Evolutionary conservation across 2,888 invertebrate genomes (phyloP).

Genomic region (Meiosimyza platycephala): DNA sequence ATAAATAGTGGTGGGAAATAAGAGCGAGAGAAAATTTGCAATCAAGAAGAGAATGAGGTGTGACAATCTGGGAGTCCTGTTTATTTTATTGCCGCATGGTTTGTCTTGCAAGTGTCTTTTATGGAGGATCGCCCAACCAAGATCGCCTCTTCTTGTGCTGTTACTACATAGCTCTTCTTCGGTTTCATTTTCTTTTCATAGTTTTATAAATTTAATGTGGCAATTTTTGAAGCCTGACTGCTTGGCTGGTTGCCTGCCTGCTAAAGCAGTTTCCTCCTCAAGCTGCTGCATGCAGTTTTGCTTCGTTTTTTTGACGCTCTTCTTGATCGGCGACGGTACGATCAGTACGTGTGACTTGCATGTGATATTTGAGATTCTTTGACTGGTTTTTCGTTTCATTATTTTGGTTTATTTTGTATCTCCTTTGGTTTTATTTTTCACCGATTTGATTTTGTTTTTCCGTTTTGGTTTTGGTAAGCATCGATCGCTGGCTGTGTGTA

Average conservation of each 20-base stretch:
- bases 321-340: conserved; percentile 24
- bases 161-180: conserved; percentile 14
- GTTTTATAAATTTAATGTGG: conserved; percentile 43
- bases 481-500: conserved; percentile 17
- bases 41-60: conserved; percentile 13
- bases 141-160: conserved; percentile 22
- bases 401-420: conserved; percentile 37
- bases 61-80: conserved; percentile 34
- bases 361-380: conserved; percentile 40
- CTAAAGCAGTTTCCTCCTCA: background rate
- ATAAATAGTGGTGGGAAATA: background rate
- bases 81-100: conserved; percentile 41
- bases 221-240: conserved; percentile 37
- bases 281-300: background rate
- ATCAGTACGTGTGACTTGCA: conserved; percentile 40
- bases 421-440: conserved; percentile 21
- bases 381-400: conserved; percentile 31
- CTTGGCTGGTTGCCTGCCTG: background rate
- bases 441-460: conserved; percentile 32
- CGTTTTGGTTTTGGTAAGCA: background rate
- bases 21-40: conserved; percentile 12
- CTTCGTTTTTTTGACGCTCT: background rate
- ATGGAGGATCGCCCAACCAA: background rate
- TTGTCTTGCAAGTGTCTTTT: conserved; percentile 28
- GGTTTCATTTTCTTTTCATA: conserved; percentile 21